Percentiles rank a stretch among this genome's conserved stretches.
Evolutionary conservation across 2,888 invertebrate species (phyloP).

Genomic region (Lobophora halterata): DNA sequence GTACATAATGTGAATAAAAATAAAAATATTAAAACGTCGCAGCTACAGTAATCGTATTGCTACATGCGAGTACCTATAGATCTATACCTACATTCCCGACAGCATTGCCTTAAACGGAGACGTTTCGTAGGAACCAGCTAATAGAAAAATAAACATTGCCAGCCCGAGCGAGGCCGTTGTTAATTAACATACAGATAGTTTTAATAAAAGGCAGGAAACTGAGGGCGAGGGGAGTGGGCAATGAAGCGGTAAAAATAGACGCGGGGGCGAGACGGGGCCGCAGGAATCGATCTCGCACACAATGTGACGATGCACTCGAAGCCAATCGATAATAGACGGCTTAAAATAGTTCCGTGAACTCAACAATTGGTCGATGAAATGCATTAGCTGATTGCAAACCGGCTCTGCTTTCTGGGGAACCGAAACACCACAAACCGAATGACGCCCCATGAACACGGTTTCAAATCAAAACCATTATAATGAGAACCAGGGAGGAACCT

Average conservation of each 20-base stretch:
- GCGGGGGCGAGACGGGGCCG: conserved; percentile 67
- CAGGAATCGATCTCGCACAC: conserved; percentile 70
- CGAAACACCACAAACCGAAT: too few relatives aligned
- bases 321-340: conserved; percentile 70
- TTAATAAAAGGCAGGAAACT: conserved; percentile 80
- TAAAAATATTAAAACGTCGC: conserved; percentile 33
- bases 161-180: conserved; percentile 68
- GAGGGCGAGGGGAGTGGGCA: conserved; percentile 76
- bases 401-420: too few relatives aligned
- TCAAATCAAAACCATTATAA: too few relatives aligned
- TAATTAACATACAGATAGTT: conserved; percentile 81
- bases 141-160: conserved; percentile 71
- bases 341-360: conserved; percentile 19
- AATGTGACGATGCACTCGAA: conserved; percentile 64
- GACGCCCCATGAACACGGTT: too few relatives aligned
- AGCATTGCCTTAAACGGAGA: conserved; percentile 52
- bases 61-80: conserved; percentile 25
- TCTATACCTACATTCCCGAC: conserved; percentile 42
- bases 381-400: conserved; percentile 4
- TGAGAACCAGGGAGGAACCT: too few relatives aligned
- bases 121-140: conserved; percentile 59
- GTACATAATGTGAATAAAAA: conserved; percentile 36
- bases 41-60: conserved; percentile 39
- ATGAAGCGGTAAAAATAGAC: conserved; percentile 81
- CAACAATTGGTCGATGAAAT: neutral